Evolutionary conservation across 2,888 invertebrate species (phyloP).

Genomic region (Ellobium chinense): DNA sequence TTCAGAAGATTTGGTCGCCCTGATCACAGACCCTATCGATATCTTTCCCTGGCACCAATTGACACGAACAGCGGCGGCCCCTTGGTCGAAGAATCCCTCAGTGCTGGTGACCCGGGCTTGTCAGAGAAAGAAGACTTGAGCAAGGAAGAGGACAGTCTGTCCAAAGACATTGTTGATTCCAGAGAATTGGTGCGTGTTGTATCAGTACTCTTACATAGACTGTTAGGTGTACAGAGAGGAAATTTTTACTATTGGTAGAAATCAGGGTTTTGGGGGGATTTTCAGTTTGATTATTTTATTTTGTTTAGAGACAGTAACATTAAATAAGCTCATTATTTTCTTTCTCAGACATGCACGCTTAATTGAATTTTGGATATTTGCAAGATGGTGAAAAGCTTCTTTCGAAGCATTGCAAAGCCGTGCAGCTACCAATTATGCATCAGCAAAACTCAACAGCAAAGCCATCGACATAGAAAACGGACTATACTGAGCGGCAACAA

Average conservation of each 20-base stretch:
- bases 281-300: too few species aligned
- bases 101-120: background rate
- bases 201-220: background rate
- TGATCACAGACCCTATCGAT: background rate
- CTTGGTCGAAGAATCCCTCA: background rate
- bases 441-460: too few species aligned
- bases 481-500: too few species aligned
- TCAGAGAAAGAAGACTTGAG: background rate
- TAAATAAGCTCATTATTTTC: too few species aligned
- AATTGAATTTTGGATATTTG: too few species aligned
- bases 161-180: background rate
- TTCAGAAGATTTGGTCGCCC: background rate
- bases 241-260: conserved; percentile 10
- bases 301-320: too few species aligned
- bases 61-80: background rate
- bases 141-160: background rate
- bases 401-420: too few species aligned
- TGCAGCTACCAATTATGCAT: too few species aligned
- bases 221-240: background rate
- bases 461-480: too few species aligned
- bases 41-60: background rate
- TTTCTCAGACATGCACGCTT: too few species aligned
- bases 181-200: background rate
- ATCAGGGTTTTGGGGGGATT: too few species aligned
- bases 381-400: too few species aligned